Evolutionary conservation across 37 sponge, comb jelly and placozoan species (phyloP).

Genomic region (Spongilla lacustris): DNA sequence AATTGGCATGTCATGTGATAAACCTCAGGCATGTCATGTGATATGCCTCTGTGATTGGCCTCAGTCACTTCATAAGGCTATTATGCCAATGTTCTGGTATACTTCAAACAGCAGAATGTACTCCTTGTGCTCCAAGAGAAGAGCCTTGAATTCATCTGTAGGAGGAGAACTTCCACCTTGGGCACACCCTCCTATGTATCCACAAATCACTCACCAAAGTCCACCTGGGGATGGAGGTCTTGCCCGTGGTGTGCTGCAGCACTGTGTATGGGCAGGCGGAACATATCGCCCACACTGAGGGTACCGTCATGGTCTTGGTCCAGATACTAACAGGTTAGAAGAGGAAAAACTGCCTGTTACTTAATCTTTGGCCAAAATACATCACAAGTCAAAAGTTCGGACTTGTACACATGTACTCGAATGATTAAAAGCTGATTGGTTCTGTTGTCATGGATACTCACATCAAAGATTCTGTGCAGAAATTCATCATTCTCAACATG

Average conservation of each 20-base stretch:
- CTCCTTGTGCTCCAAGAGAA: not conserved
- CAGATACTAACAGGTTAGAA: not conserved
- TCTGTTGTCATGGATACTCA: slow-evolving; percentile 18
- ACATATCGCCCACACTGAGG: not conserved
- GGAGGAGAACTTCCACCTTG: not conserved
- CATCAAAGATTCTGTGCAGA: slow-evolving; percentile 18
- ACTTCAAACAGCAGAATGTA: not conserved
- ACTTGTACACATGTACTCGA: too few relatives aligned
- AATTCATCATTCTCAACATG: slow-evolving; percentile 4
- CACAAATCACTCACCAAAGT: not conserved
- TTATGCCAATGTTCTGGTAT: not conserved
- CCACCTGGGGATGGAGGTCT: not conserved
- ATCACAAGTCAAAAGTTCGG: too few relatives aligned
- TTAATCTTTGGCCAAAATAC: too few relatives aligned
- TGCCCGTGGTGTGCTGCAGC: not conserved
- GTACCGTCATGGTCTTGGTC: not conserved
- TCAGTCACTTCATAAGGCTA: not conserved
- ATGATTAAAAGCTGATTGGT: too few relatives aligned
- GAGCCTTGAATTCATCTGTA: not conserved
- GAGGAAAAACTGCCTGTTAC: too few relatives aligned
- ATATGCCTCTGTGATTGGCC: too few relatives aligned
- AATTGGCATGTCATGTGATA: not conserved
- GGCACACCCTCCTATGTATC: not conserved
- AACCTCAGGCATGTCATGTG: too few relatives aligned
- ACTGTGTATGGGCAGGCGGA: not conserved